These are phyloP conservation scores for Gorilla gorilla DNA, from an alignment of 2,113 vertebrate genomes.

Conservation along the genomic window DNA sequence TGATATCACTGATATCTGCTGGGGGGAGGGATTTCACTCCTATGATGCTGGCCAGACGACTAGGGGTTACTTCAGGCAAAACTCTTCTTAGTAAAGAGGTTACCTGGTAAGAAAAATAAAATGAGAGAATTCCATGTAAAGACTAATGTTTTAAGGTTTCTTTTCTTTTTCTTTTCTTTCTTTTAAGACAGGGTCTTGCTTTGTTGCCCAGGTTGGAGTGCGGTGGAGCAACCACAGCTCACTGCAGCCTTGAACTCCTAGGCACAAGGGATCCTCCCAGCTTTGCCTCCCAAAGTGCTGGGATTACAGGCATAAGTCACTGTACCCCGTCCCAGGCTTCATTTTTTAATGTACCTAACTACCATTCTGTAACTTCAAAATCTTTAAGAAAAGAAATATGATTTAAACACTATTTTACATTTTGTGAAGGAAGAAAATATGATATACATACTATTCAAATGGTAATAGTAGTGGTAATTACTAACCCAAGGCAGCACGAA, in stretches of 20 bases:
- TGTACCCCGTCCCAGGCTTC: background rate
- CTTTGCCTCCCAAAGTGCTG: background rate
- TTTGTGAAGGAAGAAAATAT: conserved; percentile 15
- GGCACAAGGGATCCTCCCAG: background rate
- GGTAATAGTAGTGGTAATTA: background rate
- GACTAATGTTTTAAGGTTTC: background rate
- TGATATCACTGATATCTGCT: conserved; percentile 99
- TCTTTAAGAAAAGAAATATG: background rate
- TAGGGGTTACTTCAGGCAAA: conserved; percentile 96
- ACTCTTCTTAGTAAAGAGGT: conserved; percentile 96
- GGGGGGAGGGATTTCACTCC: conserved; percentile 97
- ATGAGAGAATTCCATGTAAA: conserved; percentile 17
- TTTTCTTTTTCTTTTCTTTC: background rate
- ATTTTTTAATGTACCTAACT: background rate
- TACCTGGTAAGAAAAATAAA: conserved; percentile 85
- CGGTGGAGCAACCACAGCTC: background rate
- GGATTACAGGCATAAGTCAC: background rate
- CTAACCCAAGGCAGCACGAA: background rate
- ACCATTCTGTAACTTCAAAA: conserved; percentile 17
- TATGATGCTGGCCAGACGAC: conserved; percentile 96
- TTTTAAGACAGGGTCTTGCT: background rate
- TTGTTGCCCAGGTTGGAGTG: background rate
- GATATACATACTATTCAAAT: conserved; percentile 21
- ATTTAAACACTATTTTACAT: conserved; percentile 30
- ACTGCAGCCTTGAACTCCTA: background rate